Evolutionary conservation across 2,113 vertebrate species (phyloP).

Genomic region (Eurystomus gularis): DNA sequence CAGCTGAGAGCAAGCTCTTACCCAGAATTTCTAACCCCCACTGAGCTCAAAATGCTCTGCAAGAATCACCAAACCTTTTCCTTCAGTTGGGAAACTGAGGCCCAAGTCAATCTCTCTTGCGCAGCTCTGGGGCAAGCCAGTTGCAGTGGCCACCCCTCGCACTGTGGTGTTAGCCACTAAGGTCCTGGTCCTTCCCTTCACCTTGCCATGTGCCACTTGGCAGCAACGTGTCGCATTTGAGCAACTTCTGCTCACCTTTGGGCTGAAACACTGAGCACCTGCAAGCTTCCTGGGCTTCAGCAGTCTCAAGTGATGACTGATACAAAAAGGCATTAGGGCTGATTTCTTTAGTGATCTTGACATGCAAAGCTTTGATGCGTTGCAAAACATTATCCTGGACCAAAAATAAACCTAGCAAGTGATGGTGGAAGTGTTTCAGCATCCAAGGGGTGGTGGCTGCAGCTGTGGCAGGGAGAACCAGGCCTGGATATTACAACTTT

Average conservation of each 20-base stretch:
- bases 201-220: neutral
- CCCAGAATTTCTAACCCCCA: neutral
- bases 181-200: neutral
- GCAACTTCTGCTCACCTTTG: neutral
- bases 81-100: neutral
- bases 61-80: neutral
- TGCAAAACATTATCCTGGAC: neutral
- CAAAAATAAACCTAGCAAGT: neutral
- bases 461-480: neutral
- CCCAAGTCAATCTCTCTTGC: neutral
- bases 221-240: fast-evolving
- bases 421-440: neutral
- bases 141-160: neutral
- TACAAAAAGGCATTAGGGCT: neutral
- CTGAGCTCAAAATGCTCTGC: neutral
- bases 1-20: neutral
- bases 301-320: neutral
- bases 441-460: neutral
- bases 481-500: neutral
- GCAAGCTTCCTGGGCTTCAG: neutral
- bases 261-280: neutral
- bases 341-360: neutral
- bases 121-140: neutral
- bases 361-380: neutral
- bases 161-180: neutral